Percentiles rank a stretch among this genome's conserved stretches.
Conservation (phyloP, 2,797 vertebrate genomes). For the Tenualosa thibaudeaui region DNA sequence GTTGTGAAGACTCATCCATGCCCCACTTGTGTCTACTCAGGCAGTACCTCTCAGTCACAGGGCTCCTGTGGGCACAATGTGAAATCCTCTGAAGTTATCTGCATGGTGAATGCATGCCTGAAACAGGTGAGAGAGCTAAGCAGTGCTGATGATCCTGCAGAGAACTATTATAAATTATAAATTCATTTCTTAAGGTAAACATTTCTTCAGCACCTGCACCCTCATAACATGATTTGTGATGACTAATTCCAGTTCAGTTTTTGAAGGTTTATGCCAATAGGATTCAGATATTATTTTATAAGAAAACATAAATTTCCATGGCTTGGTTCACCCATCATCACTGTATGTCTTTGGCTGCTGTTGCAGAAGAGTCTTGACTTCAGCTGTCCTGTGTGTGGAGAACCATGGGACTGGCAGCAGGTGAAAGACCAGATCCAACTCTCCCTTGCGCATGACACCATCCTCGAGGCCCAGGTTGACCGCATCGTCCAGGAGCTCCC, state of each 20-base stretch:
- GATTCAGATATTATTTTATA: too few relatives aligned
- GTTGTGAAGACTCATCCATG: not conserved
- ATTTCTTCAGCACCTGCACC: not conserved
- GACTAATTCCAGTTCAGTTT: not conserved
- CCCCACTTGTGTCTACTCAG: not conserved
- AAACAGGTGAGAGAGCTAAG: constrained; percentile 14
- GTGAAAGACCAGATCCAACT: constrained; percentile 28
- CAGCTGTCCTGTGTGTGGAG: constrained; percentile 33
- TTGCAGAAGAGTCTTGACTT: constrained; percentile 34
- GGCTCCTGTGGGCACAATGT: constrained; percentile 24
- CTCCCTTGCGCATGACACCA: constrained; percentile 24
- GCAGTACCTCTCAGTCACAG: constrained; percentile 22
- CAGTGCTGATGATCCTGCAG: not conserved
- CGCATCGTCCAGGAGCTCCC: constrained; percentile 28
- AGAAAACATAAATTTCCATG: too few relatives aligned
- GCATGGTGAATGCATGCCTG: constrained; percentile 28
- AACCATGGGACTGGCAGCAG: constrained; percentile 30
- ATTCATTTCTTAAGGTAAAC: not conserved
- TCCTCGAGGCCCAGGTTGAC: constrained; percentile 1
- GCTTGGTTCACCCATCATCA: not conserved
- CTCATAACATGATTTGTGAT: too few relatives aligned
- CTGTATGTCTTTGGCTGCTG: not conserved
- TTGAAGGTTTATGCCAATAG: too few relatives aligned
- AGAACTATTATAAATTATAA: not conserved
- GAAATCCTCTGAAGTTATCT: constrained; percentile 24